A percentile compares a stretch with the other conserved stretches of the same genome.
These are phyloP conservation scores for Brevimyrus niger DNA, from an alignment of 2,113 vertebrate genomes.

Conservation along the genomic window DNA sequence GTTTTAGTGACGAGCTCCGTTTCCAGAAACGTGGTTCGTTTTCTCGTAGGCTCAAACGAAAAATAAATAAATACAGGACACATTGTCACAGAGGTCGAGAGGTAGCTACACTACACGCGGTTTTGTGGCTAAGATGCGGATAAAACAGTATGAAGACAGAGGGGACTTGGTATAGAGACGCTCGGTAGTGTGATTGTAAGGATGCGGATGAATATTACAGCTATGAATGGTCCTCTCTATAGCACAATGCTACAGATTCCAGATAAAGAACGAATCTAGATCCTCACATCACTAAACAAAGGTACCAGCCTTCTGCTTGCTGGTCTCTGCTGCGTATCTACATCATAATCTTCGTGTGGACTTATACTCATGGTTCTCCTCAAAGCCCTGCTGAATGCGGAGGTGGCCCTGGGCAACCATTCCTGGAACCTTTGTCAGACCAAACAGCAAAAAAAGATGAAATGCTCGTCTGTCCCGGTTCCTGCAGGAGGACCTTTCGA, in stretches of 20 bases:
- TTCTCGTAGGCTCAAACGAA: neutral
- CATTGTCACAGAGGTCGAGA: neutral
- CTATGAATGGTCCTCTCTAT: neutral
- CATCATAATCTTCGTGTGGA: neutral
- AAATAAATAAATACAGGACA: neutral
- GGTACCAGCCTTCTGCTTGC: neutral
- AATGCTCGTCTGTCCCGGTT: neutral
- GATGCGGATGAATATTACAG: neutral
- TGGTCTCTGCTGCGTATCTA: neutral
- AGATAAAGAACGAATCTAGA: neutral
- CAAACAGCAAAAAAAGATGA: neutral
- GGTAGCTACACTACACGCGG: conserved; percentile 2
- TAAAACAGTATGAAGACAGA: neutral
- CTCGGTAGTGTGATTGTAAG: neutral
- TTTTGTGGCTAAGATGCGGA: neutral
- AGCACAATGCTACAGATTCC: neutral
- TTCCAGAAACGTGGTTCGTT: neutral
- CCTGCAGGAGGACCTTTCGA: neutral
- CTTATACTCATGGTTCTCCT: neutral
- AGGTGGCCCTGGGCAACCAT: neutral
- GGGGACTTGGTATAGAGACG: neutral
- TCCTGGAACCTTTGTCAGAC: neutral
- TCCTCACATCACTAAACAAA: neutral
- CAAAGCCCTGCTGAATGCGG: neutral
- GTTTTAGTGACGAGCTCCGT: neutral